These are phyloP conservation scores for Apis cerana DNA, from an alignment of 1,140 invertebrate species.

Conservation along the genomic window DNA sequence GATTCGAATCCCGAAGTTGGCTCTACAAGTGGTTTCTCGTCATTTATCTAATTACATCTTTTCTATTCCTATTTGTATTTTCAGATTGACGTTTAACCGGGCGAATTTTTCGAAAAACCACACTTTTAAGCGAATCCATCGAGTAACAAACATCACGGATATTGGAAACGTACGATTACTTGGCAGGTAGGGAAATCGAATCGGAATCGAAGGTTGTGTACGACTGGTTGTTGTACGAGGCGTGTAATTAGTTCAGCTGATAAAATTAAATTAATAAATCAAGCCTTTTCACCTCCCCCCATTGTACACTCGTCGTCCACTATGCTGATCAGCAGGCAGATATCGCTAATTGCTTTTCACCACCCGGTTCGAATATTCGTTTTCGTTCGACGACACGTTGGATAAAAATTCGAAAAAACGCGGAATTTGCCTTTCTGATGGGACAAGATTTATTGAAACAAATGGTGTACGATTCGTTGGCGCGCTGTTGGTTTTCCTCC, in stretches of 20 bases:
- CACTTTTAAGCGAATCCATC: too few species aligned
- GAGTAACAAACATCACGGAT: too few species aligned
- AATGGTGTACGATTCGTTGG: background rate
- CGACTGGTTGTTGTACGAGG: background rate
- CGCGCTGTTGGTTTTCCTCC: background rate
- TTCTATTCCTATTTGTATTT: too few species aligned
- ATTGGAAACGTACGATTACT: too few species aligned
- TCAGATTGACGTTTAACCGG: too few species aligned
- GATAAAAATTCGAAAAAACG: background rate
- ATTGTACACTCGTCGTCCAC: background rate
- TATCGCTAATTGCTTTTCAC: background rate
- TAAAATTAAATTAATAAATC: constrained; percentile 14
- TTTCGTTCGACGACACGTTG: background rate
- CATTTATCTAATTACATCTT: too few species aligned
- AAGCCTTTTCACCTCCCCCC: background rate
- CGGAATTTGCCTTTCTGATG: background rate
- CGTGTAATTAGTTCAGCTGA: background rate
- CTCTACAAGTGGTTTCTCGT: too few species aligned
- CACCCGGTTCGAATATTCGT: background rate
- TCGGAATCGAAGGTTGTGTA: too few species aligned
- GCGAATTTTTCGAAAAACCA: too few species aligned
- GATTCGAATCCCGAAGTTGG: too few species aligned
- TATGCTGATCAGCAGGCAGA: background rate
- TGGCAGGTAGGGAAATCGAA: too few species aligned
- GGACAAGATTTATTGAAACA: background rate